Conservation (phyloP, 2,888 invertebrate species). For the Nudaria mundana region DNA sequence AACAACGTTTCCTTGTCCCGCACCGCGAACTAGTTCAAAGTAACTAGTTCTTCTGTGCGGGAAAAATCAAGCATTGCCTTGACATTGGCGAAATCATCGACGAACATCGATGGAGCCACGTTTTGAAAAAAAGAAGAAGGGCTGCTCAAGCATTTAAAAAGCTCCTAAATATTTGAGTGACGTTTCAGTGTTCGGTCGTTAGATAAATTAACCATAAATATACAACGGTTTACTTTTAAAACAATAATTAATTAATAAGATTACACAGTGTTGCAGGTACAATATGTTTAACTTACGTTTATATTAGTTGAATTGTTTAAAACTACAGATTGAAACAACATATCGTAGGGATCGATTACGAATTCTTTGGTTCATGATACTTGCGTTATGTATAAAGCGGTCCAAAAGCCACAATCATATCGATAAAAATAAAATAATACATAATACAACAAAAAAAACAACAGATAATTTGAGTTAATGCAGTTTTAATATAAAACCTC, state of each 20-base stretch:
- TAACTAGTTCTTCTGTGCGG: no score
- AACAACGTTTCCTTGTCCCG: no score
- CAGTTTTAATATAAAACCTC: no score
- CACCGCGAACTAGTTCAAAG: no score
- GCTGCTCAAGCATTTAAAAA: no score
- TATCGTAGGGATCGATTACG: constrained; percentile 35
- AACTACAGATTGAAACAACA: constrained; percentile 20
- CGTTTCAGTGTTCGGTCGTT: not conserved
- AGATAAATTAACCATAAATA: not conserved
- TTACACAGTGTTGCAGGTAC: constrained; percentile 52
- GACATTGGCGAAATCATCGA: no score
- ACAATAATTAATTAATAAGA: constrained; percentile 23
- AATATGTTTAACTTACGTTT: constrained; percentile 40
- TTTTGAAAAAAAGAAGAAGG: no score
- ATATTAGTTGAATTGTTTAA: constrained; percentile 28
- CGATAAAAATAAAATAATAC: not conserved
- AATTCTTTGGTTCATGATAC: constrained; percentile 36
- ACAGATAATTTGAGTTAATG: no score
- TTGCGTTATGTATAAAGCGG: constrained; percentile 20
- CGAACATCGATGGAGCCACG: no score
- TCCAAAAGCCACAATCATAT: constrained; percentile 23
- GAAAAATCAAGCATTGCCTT: no score
- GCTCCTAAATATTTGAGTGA: no score
- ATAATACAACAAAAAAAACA: not conserved
- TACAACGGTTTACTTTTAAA: constrained; percentile 10